phyloP scores from a whole-genome alignment of 2,113 vertebrate species.

The Noturus placidus region DNA sequence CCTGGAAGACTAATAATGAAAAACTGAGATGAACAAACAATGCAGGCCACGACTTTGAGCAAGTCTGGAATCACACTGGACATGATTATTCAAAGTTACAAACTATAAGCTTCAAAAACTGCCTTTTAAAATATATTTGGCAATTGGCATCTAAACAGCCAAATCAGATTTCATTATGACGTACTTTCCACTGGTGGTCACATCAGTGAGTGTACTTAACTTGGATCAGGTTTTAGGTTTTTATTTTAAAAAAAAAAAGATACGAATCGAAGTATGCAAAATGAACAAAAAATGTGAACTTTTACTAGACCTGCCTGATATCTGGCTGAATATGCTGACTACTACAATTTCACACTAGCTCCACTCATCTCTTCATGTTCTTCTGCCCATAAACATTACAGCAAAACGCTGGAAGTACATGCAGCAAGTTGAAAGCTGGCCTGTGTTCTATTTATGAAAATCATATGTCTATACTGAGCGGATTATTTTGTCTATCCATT shows the following conservation, averaged over 20 bases:
- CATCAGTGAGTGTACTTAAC: neutral
- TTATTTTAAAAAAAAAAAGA: neutral
- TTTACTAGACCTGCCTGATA: neutral
- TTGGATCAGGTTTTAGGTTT: neutral
- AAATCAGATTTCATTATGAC: neutral
- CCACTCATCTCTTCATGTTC: neutral
- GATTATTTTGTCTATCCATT: constrained; percentile 3
- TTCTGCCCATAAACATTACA: neutral
- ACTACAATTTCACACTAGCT: neutral
- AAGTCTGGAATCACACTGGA: neutral
- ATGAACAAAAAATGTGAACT: neutral
- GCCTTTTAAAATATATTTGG: neutral
- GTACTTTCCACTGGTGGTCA: neutral
- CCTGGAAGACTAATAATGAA: neutral
- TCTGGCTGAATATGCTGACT: neutral
- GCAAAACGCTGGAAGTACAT: neutral
- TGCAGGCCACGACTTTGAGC: neutral
- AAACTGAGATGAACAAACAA: neutral
- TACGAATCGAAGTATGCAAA: neutral
- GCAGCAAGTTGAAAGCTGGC: neutral
- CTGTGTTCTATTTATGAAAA: neutral
- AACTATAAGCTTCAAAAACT: neutral
- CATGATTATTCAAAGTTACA: neutral
- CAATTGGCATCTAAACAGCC: neutral
- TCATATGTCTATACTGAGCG: neutral